Base-by-base conservation (phyloP, 2,888 invertebrate genomes). In the Boloria euphrosyne region DNA sequence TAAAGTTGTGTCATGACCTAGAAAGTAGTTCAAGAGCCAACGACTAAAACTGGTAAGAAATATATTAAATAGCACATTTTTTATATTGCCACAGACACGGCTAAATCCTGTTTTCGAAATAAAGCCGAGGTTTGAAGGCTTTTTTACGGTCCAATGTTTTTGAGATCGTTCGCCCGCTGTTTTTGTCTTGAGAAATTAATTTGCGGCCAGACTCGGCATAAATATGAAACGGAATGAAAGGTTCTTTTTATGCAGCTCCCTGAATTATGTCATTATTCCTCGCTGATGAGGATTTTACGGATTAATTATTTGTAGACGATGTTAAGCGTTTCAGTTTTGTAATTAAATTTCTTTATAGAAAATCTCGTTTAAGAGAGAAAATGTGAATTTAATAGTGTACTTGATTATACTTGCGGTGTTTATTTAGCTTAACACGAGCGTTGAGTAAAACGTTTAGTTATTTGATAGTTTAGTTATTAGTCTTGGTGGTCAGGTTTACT, bases 111-210 rank as follows among this genome's bases (percentile, higher is more conserved):
- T 47, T 38, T 38, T 43, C 44, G 3, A 47, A 49, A 59, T 47
- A 59, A 59, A 17, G 22, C 43, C 43, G 47, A 47, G 49, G 27
- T 59, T 57, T 59, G 27, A 13, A 59, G 16, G 47, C 59, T 69
- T 67, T 38, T 38, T 72, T 62, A 64, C 66, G 71, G 65, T 58
- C 58, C 69, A 66, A 68, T 71, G 68, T 74, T 73, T 72, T 69
- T 66, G 65, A 66, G 65, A 69, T 63, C 68, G 63, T 57, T 51
- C 62, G 62, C 62, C 54, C 65, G 66, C 60, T 59, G 66, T 71
- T 72, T 70, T 74, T 70, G 65, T 69, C 65, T 74, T 68, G 54
- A 53, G 66, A 72, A 66, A 71, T 71, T 74, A 73, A 71, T 72
- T 73, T 65, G 65, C 57, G 66, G 52, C 61, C 50, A 67, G 61